Evolutionary conservation across 2,797 vertebrate genomes (phyloP), one percentile per base, ranked within the genome.

Genomic region (Phyllotis vaccarum): DNA sequence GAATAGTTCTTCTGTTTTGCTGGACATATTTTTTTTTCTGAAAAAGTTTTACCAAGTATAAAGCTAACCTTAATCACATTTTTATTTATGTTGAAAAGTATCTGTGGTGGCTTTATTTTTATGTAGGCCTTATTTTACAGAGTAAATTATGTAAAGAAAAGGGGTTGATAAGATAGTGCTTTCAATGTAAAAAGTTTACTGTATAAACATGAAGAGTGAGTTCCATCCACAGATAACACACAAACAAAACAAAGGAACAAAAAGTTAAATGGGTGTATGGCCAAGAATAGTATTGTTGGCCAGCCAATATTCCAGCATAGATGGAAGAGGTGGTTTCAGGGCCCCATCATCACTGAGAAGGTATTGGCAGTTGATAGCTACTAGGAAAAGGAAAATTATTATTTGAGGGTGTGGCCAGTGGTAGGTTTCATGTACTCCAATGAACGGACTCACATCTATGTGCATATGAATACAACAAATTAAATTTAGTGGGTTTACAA

Each of bases 1-100:
- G 49, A 96, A 80, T 87, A 86, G 80, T 87, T 96, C 52, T 72
- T 16, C 6, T 43, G 29, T 92, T 90, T 88, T 93, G 40, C 46
- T 0, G 5, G 93, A 17, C 37, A 29, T 56, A 66, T 72, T 88
- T 96, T 54, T 62, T 52, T 62, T 58, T 86, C 43, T 9, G 52
- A 11, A 40, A 92, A 92, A 95, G 70, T 60, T 14, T 70, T 81
- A 81, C 27, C 31, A 91, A 58, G n/a, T 86, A 80, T 86, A 86
- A 76, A 54, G 6, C 40, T 88, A 87, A 81, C 52, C 37, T 90
- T 60, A 83, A 79, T 83, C 2, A 64, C 81, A n/a, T 29, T 66
- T 93, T 82, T 72, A n/a, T 43, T 89, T 80, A 83, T 4, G 90
- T 86, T 89, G 64, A 2, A 76, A 31, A 66, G 27, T 85, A 85